Base-by-base conservation (phyloP, 2,797 vertebrate genomes). In the Etheostoma perlongum region DNA sequence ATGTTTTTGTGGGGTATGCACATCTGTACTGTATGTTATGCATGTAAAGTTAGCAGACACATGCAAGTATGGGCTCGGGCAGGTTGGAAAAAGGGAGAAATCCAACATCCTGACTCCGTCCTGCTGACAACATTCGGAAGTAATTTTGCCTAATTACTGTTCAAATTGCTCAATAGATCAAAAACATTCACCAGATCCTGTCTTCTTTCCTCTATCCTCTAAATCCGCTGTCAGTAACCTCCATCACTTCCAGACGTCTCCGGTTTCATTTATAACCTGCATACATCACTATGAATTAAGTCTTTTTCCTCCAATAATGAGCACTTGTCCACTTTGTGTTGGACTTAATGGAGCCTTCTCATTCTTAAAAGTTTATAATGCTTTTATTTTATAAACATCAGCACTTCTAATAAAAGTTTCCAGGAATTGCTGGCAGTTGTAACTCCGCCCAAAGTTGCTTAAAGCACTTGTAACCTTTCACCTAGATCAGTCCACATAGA, bases 101-200 rank as follows among this genome's bases (percentile, higher is more conserved):
- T 73, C 57, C 67, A 78, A 84, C 66, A 27, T 85, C 80, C 72
- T 79, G 76, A 75, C 70, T 79, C 15, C 1, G 76, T 73, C 76
- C 76, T 6, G 75, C 58, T 72, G 86, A 87, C 85, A 87, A 92
- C 92, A 93, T 93, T 91, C 85, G 68, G 90, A 92, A 93, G 85
- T 88, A 93, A 90, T 95, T 94, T 93, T 2, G 65, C 78, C 75
- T 88, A 86, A 94, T 94, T 95, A 85, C 75, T 80, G 79, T 81
- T 82, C 8, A 78, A 89, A 92, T 89, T 83, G 80, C 80, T 85
- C 58, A 67, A 72, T 59, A 89, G 88, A 92, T 93, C 74, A 89
- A 93, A 91, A 90, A 63, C 76, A 79, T 77, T 78, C 48, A 21
- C 40, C 33, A 66, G 61, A 47, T 76, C 57, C 42, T 72, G 47